Conservation (phyloP, 2,797 vertebrate species). For the Aphelocoma californica region DNA sequence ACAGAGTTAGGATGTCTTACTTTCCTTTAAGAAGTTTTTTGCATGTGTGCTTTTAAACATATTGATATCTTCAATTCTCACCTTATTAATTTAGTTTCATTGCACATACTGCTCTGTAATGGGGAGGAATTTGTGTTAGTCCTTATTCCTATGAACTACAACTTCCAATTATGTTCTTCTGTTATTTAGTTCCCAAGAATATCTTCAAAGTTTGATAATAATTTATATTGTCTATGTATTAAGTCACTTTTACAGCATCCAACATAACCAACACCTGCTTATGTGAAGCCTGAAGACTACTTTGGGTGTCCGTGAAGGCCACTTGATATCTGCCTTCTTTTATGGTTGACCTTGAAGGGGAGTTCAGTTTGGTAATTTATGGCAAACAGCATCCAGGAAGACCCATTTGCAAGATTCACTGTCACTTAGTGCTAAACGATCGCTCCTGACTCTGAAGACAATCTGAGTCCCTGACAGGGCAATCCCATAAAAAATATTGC, state of each 20-base stretch:
- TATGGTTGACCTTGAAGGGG: slow-evolving; percentile 83
- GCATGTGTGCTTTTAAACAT: slow-evolving; percentile 3
- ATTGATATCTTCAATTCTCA: slow-evolving; percentile 16
- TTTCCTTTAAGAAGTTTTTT: slow-evolving; percentile 48
- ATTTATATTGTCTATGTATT: slow-evolving; percentile 64
- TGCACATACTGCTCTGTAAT: slow-evolving; percentile 23
- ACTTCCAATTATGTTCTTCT: slow-evolving; percentile 2
- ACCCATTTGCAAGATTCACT: slow-evolving; percentile 90
- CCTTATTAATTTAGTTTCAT: slow-evolving; percentile 13
- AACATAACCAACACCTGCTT: slow-evolving; percentile 63
- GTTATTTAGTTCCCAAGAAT: slow-evolving; percentile 40
- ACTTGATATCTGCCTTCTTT: slow-evolving; percentile 77
- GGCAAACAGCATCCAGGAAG: slow-evolving; percentile 82
- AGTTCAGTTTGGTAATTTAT: slow-evolving; percentile 85
- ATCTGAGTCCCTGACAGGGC: slow-evolving; percentile 84
- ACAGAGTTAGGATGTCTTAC: neutral
- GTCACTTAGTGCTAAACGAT: slow-evolving; percentile 85
- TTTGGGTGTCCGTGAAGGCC: slow-evolving; percentile 56
- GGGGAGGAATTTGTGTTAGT: slow-evolving; percentile 20
- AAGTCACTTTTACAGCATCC: slow-evolving; percentile 67
- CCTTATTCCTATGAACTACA: slow-evolving; percentile 14
- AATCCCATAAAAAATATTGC: slow-evolving; percentile 88
- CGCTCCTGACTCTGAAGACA: slow-evolving; percentile 84
- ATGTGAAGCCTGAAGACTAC: slow-evolving; percentile 39
- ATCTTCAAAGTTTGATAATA: slow-evolving; percentile 60